These are phyloP conservation scores for Boleophthalmus pectinirostris DNA, from an alignment of 2,113 vertebrate genomes.

Conservation along the genomic window DNA sequence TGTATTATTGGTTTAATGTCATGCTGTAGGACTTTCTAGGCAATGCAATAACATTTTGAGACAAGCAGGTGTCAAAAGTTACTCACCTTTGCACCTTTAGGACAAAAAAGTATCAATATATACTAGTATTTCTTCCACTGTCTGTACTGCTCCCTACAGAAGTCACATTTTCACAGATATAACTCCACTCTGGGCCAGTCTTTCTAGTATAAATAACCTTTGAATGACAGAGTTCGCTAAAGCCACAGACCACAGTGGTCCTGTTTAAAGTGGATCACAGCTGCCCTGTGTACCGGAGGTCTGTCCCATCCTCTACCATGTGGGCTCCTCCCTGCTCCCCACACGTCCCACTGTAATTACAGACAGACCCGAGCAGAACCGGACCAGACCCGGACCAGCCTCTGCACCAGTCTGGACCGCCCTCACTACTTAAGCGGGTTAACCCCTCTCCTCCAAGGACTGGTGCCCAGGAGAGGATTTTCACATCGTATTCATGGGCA, in stretches of 20 bases:
- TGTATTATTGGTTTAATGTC: no score
- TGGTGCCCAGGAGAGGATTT: conserved; percentile 18
- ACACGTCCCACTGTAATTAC: conserved; percentile 77
- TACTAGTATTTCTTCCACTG: neutral
- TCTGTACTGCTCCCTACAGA: neutral
- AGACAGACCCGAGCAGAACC: conserved; percentile 43
- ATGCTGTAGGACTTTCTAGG: no score
- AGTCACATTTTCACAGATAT: conserved; percentile 7
- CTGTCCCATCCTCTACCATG: conserved; percentile 46
- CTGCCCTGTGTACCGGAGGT: conserved; percentile 46
- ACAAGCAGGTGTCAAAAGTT: no score
- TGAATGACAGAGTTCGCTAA: conserved; percentile 77
- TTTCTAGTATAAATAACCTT: conserved; percentile 68
- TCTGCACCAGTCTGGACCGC: conserved; percentile 64
- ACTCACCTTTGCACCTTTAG: no score
- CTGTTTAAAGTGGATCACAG: conserved; percentile 73
- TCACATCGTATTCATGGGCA: conserved; percentile 12
- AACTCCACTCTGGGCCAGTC: conserved; percentile 29
- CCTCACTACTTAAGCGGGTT: conserved; percentile 67
- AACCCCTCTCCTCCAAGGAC: conserved; percentile 47
- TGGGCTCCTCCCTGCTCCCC: conserved; percentile 55
- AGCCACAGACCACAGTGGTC: conserved; percentile 68
- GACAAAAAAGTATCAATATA: no score
- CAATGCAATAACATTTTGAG: no score
- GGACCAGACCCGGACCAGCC: conserved; percentile 65